A percentile compares a stretch with the other conserved stretches of the same genome.
phyloP scores from a whole-genome alignment of 2,888 invertebrate species.

The Conistra vaccinii region DNA sequence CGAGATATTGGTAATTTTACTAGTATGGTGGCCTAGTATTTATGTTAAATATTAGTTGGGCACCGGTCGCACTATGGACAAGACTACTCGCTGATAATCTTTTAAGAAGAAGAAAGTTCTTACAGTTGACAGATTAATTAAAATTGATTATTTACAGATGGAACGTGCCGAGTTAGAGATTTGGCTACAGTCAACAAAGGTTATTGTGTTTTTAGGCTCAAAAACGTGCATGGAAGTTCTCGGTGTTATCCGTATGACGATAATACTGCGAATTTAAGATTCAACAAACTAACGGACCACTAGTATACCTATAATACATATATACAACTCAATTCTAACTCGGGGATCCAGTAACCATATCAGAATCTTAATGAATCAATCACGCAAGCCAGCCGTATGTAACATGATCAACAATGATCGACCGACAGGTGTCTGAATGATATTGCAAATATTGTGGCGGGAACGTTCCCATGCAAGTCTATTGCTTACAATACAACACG shows the following conservation, averaged over 20 bases:
- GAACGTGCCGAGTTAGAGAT: slow-evolving; percentile 27
- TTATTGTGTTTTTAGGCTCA: slow-evolving; percentile 14
- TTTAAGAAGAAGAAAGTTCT: slow-evolving; percentile 24
- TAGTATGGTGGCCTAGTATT: slow-evolving; percentile 4
- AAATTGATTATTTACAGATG: slow-evolving; percentile 39
- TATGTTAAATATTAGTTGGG: slow-evolving; percentile 20
- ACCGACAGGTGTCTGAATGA: not conserved
- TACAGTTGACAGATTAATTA: not conserved
- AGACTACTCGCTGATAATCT: not conserved
- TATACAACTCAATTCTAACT: not conserved
- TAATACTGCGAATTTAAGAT: not conserved
- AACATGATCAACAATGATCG: slow-evolving; percentile 8
- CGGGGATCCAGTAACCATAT: not conserved
- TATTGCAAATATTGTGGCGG: slow-evolving; percentile 2
- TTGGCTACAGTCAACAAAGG: slow-evolving; percentile 12
- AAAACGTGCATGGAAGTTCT: slow-evolving; percentile 12
- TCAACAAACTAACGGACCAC: not conserved
- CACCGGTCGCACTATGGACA: not conserved
- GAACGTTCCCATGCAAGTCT: not conserved
- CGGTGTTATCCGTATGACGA: not conserved
- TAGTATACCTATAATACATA: no score
- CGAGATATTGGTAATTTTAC: slow-evolving; percentile 21
- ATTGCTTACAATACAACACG: slow-evolving; percentile 3
- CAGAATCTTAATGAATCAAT: slow-evolving; percentile 15
- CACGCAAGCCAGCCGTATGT: not conserved